These are phyloP conservation scores for Protaetia brevitarsis DNA, from an alignment of 1,140 invertebrate genomes.

Conservation along the genomic window DNA sequence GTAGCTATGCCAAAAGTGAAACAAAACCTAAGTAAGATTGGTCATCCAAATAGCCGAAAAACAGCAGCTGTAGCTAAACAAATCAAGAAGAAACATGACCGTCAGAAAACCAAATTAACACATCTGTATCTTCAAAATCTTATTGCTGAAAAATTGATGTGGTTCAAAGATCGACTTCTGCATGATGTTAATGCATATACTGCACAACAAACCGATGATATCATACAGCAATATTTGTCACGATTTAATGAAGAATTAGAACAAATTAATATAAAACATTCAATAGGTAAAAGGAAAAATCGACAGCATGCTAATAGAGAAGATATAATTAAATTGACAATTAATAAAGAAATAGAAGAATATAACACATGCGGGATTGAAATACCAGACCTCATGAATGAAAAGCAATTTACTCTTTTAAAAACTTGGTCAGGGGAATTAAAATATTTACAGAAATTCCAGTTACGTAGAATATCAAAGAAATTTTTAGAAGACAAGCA, in stretches of 20 bases:
- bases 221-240: conserved; percentile 58
- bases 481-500: conserved; percentile 35
- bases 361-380: conserved; percentile 69
- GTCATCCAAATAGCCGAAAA: conserved; percentile 77
- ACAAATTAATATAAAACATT: conserved; percentile 72
- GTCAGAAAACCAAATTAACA: conserved; percentile 61
- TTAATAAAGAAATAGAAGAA: conserved; percentile 66
- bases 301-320: conserved; percentile 72
- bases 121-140: conserved; percentile 67
- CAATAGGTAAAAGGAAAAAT: conserved; percentile 65
- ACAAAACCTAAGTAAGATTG: conserved; percentile 57
- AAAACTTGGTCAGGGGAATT: conserved; percentile 66
- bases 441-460: conserved; percentile 63
- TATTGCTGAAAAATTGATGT: conserved; percentile 66
- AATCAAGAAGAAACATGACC: conserved; percentile 57
- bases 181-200: conserved; percentile 53
- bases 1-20: conserved; percentile 3
- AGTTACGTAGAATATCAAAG: conserved; percentile 58
- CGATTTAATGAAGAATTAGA: conserved; percentile 74
- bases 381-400: conserved; percentile 63
- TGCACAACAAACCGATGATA: conserved; percentile 55
- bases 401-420: conserved; percentile 57
- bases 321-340: conserved; percentile 69
- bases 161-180: conserved; percentile 65
- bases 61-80: conserved; percentile 66